Conservation (phyloP, 2,113 vertebrate species). For the Pandion haliaetus region DNA sequence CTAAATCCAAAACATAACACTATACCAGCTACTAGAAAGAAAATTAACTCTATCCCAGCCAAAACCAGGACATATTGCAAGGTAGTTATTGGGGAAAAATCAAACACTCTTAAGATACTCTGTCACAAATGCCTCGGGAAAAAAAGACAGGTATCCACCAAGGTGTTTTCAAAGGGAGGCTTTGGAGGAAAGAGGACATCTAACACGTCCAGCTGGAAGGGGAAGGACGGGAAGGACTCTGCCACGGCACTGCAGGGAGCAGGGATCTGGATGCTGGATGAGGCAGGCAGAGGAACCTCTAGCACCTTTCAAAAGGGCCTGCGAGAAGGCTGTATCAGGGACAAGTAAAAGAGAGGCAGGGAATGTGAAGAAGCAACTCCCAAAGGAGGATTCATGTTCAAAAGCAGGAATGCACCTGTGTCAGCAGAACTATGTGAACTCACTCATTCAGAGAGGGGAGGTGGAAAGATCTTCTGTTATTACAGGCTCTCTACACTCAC, state of each 20-base stretch:
- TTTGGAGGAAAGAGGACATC: neutral
- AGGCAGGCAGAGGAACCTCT: neutral
- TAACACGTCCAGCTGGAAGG: neutral
- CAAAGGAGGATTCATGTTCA: neutral
- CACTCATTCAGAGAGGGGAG: fast-evolving
- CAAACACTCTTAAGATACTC: neutral
- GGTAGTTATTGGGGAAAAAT: neutral
- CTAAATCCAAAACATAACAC: no score
- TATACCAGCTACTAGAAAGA: no score
- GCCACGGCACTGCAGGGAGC: neutral
- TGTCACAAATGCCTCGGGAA: neutral
- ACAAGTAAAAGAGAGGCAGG: neutral
- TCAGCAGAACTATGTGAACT: neutral
- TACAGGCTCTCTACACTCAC: neutral
- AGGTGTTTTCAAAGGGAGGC: neutral
- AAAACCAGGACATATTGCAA: neutral
- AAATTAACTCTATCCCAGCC: no score
- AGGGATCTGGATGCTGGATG: neutral
- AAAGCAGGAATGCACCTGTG: neutral
- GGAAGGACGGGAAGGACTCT: neutral
- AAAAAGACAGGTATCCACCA: neutral
- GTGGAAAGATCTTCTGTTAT: neutral
- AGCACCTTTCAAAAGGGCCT: neutral
- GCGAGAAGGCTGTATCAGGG: neutral
- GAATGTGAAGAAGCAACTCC: neutral